Evolutionary conservation across 2,888 invertebrate species (phyloP), one percentile per base, ranked within the genome.

Genomic region (Dolichomitus sp.): DNA sequence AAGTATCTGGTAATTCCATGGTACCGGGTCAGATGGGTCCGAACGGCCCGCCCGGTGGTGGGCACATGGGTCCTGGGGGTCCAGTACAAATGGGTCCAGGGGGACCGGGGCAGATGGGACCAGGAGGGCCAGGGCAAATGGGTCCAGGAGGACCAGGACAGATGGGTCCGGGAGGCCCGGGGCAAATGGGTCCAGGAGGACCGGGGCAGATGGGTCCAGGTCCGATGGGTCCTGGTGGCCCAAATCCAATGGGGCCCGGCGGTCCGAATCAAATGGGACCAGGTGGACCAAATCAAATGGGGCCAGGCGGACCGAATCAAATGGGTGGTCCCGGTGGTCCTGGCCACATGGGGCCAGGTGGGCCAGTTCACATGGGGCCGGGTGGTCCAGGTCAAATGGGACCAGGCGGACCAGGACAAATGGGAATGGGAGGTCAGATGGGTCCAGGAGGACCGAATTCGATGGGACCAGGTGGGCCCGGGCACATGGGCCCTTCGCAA

Each of bases 361-460:
- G 92, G 76, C 90, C 92, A 11, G 65, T 52, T 33, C 78, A 79
- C 19, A 76, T 63, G 52, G 73, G 82, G 2, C 88, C 89, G 0
- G 65, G 88, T 6, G 87, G 83, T 23, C 73, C 89, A 2, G 72
- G 76, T 11, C 89, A 88, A 19, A 88, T 89, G 87, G 83, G 75
- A 30, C 68, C 80, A 0, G 81, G 86, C 23, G 87, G 87, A 37
- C 87, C 86, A 0, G 84, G 85, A 19, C 84, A 83, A 45, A 78
- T 81, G 73, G 87, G 89, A 14, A 90, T 89, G 48, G 88, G 89
- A 14, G 91, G 91, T 80, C 90, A 92, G 70, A 89, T 90, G 88
- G 92, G 93, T 33, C 91, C 92, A n/a, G 91, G 90, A 5, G 92
- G 92, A 80, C 90, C 92, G 11, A 90, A 89, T 14, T 89, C 90